These are phyloP conservation scores for Deilephila elpenor DNA, from an alignment of 2,888 invertebrate genomes.

Conservation along the genomic window DNA sequence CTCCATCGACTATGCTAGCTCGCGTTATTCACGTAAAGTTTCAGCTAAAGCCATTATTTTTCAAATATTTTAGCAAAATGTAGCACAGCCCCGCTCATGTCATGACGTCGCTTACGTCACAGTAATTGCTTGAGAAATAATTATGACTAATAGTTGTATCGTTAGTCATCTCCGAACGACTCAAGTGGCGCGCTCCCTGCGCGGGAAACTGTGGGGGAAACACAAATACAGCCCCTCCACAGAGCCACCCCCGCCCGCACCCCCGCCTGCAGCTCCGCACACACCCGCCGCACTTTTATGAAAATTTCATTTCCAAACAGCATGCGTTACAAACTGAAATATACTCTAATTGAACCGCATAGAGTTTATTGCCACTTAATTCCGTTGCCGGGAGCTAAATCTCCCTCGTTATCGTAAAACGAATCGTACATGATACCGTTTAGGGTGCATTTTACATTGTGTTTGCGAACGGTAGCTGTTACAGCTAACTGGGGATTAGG, in stretches of 20 bases:
- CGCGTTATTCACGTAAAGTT: too few species aligned
- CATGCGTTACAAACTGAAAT: conserved; percentile 64
- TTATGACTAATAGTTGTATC: conserved; percentile 77
- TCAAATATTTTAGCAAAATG: not conserved
- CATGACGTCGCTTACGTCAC: conserved; percentile 25
- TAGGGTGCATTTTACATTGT: conserved; percentile 59
- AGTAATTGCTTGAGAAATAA: conserved; percentile 58
- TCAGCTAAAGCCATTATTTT: not conserved
- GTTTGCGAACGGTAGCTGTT: conserved; percentile 71
- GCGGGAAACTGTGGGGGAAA: conserved; percentile 71
- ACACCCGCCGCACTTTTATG: conserved; percentile 68
- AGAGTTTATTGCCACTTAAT: conserved; percentile 75
- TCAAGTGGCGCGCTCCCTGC: conserved; percentile 67
- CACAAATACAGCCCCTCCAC: conserved; percentile 66
- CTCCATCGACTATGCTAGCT: too few species aligned
- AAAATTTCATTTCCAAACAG: conserved; percentile 82
- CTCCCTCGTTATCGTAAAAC: conserved; percentile 47
- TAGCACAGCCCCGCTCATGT: too few species aligned
- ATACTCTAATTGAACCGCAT: conserved; percentile 68
- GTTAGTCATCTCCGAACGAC: conserved; percentile 43
- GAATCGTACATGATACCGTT: conserved; percentile 57
- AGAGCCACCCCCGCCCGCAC: conserved; percentile 34
- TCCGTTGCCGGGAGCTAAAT: conserved; percentile 37
- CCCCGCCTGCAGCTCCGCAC: conserved; percentile 38
- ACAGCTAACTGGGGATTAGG: conserved; percentile 80